phyloP scores from a whole-genome alignment of 2,797 vertebrate genomes.

The Hoplostethus atlanticus region DNA sequence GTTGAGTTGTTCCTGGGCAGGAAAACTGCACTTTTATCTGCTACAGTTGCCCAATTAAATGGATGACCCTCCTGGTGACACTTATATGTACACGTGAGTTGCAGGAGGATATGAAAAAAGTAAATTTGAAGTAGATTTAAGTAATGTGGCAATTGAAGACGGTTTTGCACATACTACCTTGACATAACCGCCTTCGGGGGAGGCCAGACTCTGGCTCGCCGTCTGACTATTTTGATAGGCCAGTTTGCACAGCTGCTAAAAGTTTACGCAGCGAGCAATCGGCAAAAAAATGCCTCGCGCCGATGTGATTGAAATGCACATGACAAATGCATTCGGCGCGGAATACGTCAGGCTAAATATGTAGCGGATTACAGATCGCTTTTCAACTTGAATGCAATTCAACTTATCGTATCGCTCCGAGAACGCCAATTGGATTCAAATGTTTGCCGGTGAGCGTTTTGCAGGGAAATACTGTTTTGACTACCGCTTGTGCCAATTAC shows the following conservation, averaged over 20 bases:
- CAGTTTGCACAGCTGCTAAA: conserved; percentile 65
- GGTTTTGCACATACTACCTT: too few relatives aligned
- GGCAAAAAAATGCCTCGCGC: conserved; percentile 6
- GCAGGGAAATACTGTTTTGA: conserved; percentile 60
- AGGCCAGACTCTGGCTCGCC: neutral
- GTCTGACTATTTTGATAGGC: conserved; percentile 17
- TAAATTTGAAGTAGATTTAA: neutral
- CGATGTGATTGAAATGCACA: conserved; percentile 25
- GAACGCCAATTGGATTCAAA: conserved; percentile 35
- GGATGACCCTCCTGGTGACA: neutral
- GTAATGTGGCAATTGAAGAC: conserved; percentile 1
- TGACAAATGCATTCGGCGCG: conserved; percentile 3
- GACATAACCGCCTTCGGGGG: conserved; percentile 3
- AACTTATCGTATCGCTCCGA: conserved; percentile 26
- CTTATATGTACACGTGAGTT: neutral
- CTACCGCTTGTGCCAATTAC: conserved; percentile 73
- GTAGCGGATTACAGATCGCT: conserved; percentile 14
- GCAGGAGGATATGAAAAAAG: conserved; percentile 14
- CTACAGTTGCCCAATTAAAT: too few relatives aligned
- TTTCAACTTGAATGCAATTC: conserved; percentile 8
- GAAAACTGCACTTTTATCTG: too few relatives aligned
- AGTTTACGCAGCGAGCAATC: conserved; percentile 20
- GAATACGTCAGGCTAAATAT: conserved; percentile 19
- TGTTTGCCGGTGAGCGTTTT: conserved; percentile 36
- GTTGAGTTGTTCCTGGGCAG: neutral